A percentile compares a stretch with the other conserved stretches of the same genome.
phyloP scores from a whole-genome alignment of 64 coral and sea anemone genomes.

The Stylophora pistillata region DNA sequence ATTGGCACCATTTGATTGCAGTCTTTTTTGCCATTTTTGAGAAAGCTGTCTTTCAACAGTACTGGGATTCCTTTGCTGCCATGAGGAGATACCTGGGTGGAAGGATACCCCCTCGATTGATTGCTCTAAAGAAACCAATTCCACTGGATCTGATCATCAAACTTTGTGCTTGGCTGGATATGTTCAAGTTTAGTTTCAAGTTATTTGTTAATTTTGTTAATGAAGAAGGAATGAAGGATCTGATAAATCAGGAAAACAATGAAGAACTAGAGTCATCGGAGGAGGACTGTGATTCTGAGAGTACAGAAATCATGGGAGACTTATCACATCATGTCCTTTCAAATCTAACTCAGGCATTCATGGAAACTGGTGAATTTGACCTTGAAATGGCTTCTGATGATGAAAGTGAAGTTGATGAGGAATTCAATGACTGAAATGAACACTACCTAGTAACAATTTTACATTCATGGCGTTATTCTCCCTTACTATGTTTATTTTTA shows the following conservation, averaged over 20 bases:
- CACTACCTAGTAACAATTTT: not conserved
- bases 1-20: not conserved
- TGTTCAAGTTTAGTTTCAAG: slow-evolving; percentile 55
- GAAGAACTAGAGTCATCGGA: not conserved
- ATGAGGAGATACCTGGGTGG: slow-evolving; percentile 27
- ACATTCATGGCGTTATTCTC: no score
- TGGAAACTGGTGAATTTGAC: slow-evolving; percentile 38
- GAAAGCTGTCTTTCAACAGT: slow-evolving; percentile 1
- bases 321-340: not conserved
- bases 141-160: slow-evolving; percentile 35
- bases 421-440: not conserved
- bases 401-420: not conserved
- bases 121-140: slow-evolving; percentile 44
- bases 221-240: not conserved
- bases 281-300: slow-evolving; percentile 22
- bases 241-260: not conserved
- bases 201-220: slow-evolving; percentile 23
- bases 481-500: not conserved
- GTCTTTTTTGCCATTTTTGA: slow-evolving; percentile 32
- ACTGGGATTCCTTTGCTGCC: not conserved
- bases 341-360: slow-evolving; percentile 36
- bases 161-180: slow-evolving; percentile 42
- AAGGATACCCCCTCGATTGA: slow-evolving; percentile 36
- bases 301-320: not conserved
- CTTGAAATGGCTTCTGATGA: not conserved